These are phyloP conservation scores for Oxycera nigricornis DNA, from an alignment of 2,888 invertebrate species.

Conservation along the genomic window DNA sequence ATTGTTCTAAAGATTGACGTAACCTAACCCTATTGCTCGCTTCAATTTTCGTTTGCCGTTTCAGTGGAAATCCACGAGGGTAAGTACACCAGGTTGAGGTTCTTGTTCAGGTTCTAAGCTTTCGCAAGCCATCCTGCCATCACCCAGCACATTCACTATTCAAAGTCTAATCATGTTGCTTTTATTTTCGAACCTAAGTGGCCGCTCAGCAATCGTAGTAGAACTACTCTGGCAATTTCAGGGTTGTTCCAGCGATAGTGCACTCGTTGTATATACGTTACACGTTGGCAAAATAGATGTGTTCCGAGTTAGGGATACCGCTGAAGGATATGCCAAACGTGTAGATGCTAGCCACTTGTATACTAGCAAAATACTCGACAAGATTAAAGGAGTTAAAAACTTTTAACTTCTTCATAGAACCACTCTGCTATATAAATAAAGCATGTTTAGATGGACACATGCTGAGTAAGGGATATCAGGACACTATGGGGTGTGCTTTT, in stretches of 20 bases:
- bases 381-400: conserved; percentile 35
- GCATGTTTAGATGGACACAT: conserved; percentile 29
- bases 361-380: conserved; percentile 9
- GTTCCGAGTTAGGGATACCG: not conserved
- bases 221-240: not conserved
- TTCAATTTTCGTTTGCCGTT: not conserved
- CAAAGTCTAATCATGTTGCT: conserved; percentile 31
- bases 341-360: conserved; percentile 6
- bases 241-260: not conserved
- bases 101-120: too few species aligned
- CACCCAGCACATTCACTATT: not conserved
- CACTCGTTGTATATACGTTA: not conserved
- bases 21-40: not conserved
- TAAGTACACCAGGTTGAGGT: not conserved
- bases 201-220: conserved; percentile 1
- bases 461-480: conserved; percentile 22
- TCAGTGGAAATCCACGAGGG: not conserved
- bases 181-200: conserved; percentile 34
- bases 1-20: not conserved
- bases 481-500: not conserved
- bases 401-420: conserved; percentile 37
- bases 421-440: conserved; percentile 32
- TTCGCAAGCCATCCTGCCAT: not conserved
- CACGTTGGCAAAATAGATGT: not conserved
- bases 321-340: not conserved